A percentile compares a stretch with the other conserved stretches of the same genome.
phyloP scores from a whole-genome alignment of 2,888 invertebrate species.

The Saturnia pavonia region DNA sequence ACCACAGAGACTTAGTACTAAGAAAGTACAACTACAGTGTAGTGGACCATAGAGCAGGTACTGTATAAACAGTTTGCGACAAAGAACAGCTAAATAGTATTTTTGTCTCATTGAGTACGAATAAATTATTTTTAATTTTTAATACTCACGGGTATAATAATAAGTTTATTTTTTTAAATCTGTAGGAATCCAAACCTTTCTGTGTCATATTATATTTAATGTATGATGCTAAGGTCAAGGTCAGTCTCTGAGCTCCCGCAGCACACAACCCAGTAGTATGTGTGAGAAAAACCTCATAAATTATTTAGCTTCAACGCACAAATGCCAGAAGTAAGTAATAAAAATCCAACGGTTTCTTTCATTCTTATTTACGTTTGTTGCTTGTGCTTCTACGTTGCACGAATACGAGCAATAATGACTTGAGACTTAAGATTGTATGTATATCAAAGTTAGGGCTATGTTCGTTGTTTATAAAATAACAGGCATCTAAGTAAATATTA shows the following conservation, averaged over 20 bases:
- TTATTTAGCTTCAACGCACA: constrained; percentile 33
- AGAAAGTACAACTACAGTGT: too few species aligned
- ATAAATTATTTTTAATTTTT: too few species aligned
- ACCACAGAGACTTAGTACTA: too few species aligned
- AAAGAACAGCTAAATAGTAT: too few species aligned
- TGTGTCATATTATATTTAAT: constrained; percentile 8
- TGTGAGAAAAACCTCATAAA: constrained; percentile 39
- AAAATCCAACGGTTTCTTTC: constrained; percentile 31
- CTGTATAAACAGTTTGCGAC: too few species aligned
- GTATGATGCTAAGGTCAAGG: constrained; percentile 19
- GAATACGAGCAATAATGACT: neutral
- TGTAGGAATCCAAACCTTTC: neutral
- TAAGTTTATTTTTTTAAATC: neutral
- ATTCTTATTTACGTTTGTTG: constrained; percentile 2
- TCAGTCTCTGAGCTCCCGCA: constrained; percentile 3
- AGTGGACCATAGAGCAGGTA: too few species aligned
- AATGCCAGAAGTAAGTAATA: constrained; percentile 34
- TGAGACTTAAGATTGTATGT: neutral
- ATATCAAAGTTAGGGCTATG: neutral
- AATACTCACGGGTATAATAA: too few species aligned
- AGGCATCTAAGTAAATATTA: too few species aligned
- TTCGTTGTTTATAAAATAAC: too few species aligned
- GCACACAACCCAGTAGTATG: constrained; percentile 19
- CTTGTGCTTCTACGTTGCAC: neutral
- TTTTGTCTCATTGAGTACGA: too few species aligned